These are phyloP conservation scores for Athene cunicularia DNA, from an alignment of 2,113 vertebrate genomes.

Conservation along the genomic window DNA sequence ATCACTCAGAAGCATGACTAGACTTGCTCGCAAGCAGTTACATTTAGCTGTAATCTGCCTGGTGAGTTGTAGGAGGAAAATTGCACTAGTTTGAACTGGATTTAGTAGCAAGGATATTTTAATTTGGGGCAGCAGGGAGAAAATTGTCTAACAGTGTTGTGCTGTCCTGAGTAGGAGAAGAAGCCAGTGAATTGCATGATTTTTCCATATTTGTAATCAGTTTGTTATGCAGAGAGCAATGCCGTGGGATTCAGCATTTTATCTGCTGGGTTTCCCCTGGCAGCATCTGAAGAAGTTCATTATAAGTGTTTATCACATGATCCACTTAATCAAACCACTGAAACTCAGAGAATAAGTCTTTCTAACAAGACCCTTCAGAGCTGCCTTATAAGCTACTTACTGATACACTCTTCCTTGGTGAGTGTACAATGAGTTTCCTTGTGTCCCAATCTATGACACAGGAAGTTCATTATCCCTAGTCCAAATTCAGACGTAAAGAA, in stretches of 20 bases:
- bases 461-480: slow-evolving; percentile 76
- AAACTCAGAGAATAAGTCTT: slow-evolving; percentile 72
- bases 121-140: slow-evolving; percentile 3
- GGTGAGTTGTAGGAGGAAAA: neutral
- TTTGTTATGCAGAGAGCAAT: slow-evolving; percentile 57
- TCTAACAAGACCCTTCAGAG: slow-evolving; percentile 74
- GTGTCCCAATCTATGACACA: slow-evolving; percentile 64
- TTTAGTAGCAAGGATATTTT: slow-evolving; percentile 11
- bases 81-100: slow-evolving; percentile 7
- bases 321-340: slow-evolving; percentile 75
- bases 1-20: neutral
- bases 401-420: slow-evolving; percentile 70
- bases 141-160: slow-evolving; percentile 49
- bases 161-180: slow-evolving; percentile 44
- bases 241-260: slow-evolving; percentile 60
- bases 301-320: slow-evolving; percentile 75
- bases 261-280: slow-evolving; percentile 72
- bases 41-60: neutral
- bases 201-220: slow-evolving; percentile 55
- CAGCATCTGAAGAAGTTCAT: slow-evolving; percentile 76
- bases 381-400: slow-evolving; percentile 71
- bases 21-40: neutral
- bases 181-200: slow-evolving; percentile 34
- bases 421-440: slow-evolving; percentile 76
- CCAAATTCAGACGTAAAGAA: slow-evolving; percentile 61